Conservation (phyloP, 2,888 invertebrate species). For the Oscheius sp. region DNA sequence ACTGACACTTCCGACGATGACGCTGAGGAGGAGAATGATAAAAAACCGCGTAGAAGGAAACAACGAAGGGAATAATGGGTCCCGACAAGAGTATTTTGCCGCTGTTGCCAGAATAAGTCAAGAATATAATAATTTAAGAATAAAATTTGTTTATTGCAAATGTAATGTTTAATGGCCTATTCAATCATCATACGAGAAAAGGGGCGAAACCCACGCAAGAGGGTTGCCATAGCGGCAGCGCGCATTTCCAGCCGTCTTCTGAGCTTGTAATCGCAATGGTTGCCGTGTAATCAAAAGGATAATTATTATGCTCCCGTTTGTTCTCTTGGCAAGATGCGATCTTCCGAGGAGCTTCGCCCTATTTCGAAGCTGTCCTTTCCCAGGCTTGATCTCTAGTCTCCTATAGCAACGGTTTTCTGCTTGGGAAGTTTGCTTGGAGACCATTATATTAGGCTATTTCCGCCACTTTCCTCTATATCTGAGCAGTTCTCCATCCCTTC, state of each 20-base stretch:
- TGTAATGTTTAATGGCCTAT: constrained; percentile 12
- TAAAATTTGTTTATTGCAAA: not conserved
- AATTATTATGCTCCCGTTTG: not conserved
- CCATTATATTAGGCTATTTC: not conserved
- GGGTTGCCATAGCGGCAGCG: constrained; percentile 20
- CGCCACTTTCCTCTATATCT: no score
- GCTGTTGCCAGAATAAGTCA: constrained; percentile 10
- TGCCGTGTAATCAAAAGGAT: not conserved
- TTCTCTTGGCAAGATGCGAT: not conserved
- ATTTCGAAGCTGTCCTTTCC: not conserved
- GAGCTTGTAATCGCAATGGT: constrained; percentile 7
- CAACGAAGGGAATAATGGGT: constrained; percentile 26
- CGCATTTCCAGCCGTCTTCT: constrained; percentile 13
- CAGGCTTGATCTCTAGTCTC: not conserved
- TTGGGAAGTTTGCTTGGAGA: constrained; percentile 13
- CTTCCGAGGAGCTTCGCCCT: not conserved
- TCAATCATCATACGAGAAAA: constrained; percentile 24
- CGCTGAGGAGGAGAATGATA: not conserved
- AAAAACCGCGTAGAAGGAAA: constrained; percentile 30
- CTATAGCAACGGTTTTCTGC: constrained; percentile 23
- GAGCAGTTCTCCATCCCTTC: not conserved
- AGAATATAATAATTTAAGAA: not conserved
- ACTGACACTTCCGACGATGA: constrained; percentile 36
- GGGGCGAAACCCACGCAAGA: constrained; percentile 16
- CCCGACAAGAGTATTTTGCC: constrained; percentile 9